These are phyloP conservation scores for Sardina pilchardus DNA, from an alignment of 2,113 vertebrate species.

Conservation along the genomic window DNA sequence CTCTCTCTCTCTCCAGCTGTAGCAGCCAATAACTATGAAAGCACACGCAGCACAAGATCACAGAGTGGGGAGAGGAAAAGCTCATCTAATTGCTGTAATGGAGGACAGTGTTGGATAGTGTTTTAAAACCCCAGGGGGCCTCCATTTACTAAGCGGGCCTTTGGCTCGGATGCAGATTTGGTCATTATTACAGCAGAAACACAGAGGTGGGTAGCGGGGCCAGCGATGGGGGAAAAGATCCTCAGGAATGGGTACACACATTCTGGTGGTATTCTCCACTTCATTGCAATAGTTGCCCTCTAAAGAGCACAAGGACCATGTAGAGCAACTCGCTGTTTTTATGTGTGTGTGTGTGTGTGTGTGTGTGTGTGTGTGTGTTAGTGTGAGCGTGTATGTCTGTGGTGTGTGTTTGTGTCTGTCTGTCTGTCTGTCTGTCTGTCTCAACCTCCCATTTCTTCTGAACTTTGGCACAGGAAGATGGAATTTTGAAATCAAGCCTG, in stretches of 20 bases:
- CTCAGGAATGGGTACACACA: background rate
- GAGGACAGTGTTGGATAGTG: background rate
- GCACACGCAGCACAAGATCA: background rate
- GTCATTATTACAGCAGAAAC: background rate
- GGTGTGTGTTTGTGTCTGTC: background rate
- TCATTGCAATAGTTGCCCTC: background rate
- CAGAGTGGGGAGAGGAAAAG: background rate
- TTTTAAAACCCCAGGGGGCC: background rate
- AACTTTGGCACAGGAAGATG: background rate
- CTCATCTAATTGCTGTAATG: background rate
- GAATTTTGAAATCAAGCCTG: background rate
- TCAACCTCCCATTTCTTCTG: background rate
- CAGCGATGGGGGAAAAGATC: background rate
- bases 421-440: background rate
- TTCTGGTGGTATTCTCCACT: background rate
- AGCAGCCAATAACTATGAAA: background rate
- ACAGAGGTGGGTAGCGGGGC: background rate
- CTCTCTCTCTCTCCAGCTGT: background rate
- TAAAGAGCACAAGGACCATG: background rate
- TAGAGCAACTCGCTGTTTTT: background rate
- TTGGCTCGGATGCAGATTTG: background rate
- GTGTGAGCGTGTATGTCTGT: background rate
- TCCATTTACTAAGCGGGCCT: background rate
- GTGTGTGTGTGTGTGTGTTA: background rate
- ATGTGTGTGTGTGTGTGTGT: slow-evolving; percentile 27